Base-by-base conservation (phyloP, 2,113 vertebrate genomes). In the Puma concolor region DNA sequence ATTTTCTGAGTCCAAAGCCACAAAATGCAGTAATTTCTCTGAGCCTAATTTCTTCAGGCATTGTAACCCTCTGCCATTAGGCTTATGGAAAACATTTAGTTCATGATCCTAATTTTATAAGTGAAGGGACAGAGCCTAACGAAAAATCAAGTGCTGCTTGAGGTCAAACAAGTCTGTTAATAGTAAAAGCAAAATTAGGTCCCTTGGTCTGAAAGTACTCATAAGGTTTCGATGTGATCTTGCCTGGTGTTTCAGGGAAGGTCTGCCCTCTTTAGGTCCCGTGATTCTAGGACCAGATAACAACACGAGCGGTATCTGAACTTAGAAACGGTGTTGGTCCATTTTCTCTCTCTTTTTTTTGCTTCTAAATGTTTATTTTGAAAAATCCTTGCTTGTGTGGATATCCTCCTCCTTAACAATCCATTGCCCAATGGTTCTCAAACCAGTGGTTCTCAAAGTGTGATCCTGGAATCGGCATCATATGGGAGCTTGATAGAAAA, bases 1-100 rank as follows among this genome's bases (percentile, higher is more conserved):
- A 57, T 71, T 95, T 97, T 83, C 57, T 97, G 33, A 84, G 90
- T 84, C 92, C 67, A 33, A 57, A 96, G 72, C 54, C 63, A 41
- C 48, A 72, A 63, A 79, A 76, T 83, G 36, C n/a, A 64, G 90
- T 86, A 36, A 74, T 64, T 66, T 95, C 69, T 80, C 79, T 72
- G 38, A 82, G 60, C n/a, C 50, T 82, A 16, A 81, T 88, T 85
- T 92, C 90, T 87, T 52, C 36, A 88, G 60, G 63, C 13, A 92
- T 80, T 87, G 74, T 67, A 86, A 86, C 25, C 4, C 25, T 72
- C 44, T 74, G 21, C 66, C 71, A 72, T 72, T 82, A 91, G 63
- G 60, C 31, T 52, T 60, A 19, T 0, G 16, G 66, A 81, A 91
- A 80, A 92, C 14, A 52, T 7, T 77, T 84, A 77, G 52, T 80